Evolutionary conservation across 2,888 invertebrate genomes (phyloP).

Genomic region (Clanis bilineata): DNA sequence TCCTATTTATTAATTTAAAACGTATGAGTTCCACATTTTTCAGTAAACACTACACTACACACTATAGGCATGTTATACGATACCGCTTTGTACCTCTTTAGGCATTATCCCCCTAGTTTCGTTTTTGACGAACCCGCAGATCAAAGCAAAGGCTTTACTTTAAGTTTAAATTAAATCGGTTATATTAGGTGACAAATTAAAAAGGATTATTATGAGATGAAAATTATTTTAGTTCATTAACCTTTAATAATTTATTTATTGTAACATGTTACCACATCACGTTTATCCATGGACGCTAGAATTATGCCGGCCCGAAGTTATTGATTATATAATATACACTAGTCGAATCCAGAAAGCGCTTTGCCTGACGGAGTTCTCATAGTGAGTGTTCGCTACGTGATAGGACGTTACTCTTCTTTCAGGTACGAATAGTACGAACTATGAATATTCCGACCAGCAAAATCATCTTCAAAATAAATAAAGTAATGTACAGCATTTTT

Average conservation of each 20-base stretch:
- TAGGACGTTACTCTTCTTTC: too few species aligned
- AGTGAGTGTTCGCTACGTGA: too few species aligned
- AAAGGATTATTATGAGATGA: conserved; percentile 19
- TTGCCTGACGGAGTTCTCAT: too few species aligned
- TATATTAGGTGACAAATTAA: conserved; percentile 28
- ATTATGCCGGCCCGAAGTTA: too few species aligned
- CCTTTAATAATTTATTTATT: background rate
- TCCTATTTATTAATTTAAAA: too few species aligned
- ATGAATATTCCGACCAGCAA: too few species aligned
- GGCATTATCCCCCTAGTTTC: conserved; percentile 36
- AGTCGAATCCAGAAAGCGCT: too few species aligned
- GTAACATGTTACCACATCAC: too few species aligned
- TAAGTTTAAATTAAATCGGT: conserved; percentile 44
- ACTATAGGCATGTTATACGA: background rate
- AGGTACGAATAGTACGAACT: too few species aligned
- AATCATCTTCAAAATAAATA: background rate
- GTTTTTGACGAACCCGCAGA: conserved; percentile 46
- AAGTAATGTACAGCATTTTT: background rate
- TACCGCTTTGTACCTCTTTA: background rate
- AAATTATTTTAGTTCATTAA: conserved; percentile 7
- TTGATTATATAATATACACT: too few species aligned
- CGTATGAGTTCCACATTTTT: too few species aligned
- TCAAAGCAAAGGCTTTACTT: conserved; percentile 59
- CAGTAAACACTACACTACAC: background rate
- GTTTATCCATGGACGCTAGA: too few species aligned